Percentiles rank a stretch among this genome's conserved stretches.
phyloP scores from a whole-genome alignment of 2,888 invertebrate species.

The Hanleya hanleyi region DNA sequence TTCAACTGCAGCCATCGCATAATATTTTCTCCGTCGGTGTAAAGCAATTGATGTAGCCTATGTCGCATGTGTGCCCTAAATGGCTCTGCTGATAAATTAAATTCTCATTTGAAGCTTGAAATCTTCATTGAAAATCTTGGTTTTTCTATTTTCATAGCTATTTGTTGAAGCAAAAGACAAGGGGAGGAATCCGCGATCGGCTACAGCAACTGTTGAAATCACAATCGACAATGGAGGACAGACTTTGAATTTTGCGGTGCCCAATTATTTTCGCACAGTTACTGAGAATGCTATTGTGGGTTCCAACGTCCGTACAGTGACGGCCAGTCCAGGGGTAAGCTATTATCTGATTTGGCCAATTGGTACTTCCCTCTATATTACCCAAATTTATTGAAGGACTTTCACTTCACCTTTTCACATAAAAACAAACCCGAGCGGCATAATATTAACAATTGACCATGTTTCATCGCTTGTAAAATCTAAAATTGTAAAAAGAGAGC shows the following conservation, averaged over 20 bases:
- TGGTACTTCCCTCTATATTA: too few species aligned
- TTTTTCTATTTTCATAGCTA: slow-evolving; percentile 33
- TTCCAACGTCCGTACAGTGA: slow-evolving; percentile 29
- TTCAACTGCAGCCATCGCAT: too few species aligned
- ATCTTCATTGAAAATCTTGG: neutral
- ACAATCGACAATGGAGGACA: slow-evolving; percentile 16
- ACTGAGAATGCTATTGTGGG: slow-evolving; percentile 41
- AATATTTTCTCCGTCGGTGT: too few species aligned
- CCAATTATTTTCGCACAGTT: slow-evolving; percentile 37
- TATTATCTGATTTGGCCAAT: too few species aligned
- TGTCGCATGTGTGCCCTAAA: too few species aligned
- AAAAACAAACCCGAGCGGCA: too few species aligned
- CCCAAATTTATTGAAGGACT: too few species aligned
- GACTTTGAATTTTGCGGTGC: slow-evolving; percentile 32
- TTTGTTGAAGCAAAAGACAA: slow-evolving; percentile 38
- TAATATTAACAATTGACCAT: too few species aligned
- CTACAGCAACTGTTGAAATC: slow-evolving; percentile 28
- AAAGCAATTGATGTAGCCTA: too few species aligned
- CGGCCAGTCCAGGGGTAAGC: slow-evolving; percentile 50
- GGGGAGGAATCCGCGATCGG: slow-evolving; percentile 33
- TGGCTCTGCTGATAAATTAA: neutral
- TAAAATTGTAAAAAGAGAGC: too few species aligned
- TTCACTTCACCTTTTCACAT: too few species aligned
- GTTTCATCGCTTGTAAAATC: too few species aligned
- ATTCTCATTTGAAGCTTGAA: neutral